phyloP scores from a whole-genome alignment of 2,797 vertebrate genomes.

The Carcharodon carcharias region DNA sequence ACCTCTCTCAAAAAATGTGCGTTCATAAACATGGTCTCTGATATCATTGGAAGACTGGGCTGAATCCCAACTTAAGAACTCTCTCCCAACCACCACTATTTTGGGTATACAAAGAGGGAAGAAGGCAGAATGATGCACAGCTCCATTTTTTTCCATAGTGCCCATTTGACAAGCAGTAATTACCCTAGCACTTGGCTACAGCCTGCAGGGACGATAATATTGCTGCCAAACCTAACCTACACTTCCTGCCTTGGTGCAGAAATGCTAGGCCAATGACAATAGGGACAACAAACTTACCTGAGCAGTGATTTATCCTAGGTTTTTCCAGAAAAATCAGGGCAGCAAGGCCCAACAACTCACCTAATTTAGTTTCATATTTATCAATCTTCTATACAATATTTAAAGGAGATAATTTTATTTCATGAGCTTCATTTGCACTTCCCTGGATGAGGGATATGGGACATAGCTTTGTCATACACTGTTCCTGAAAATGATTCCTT shows the following conservation, averaged over 20 bases:
- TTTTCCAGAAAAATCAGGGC: neutral
- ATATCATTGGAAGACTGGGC: neutral
- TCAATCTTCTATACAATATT: neutral
- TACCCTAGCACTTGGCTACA: neutral
- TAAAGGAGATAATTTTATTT: neutral
- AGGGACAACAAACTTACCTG: neutral
- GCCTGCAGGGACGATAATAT: neutral
- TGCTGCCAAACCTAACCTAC: neutral
- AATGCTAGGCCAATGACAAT: neutral
- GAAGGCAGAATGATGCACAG: conserved; percentile 16
- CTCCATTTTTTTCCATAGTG: neutral
- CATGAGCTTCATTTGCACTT: neutral
- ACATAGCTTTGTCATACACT: neutral
- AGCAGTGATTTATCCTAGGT: neutral
- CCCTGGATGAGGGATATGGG: neutral
- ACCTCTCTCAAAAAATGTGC: neutral
- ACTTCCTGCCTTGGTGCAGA: neutral
- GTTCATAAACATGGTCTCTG: no score
- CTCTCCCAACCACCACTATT: neutral
- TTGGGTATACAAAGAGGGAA: neutral
- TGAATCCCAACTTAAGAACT: neutral
- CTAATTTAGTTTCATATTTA: neutral
- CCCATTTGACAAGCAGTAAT: neutral
- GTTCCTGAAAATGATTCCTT: neutral
- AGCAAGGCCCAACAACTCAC: neutral